A percentile compares a stretch with the other conserved stretches of the same genome.
These are phyloP conservation scores for Busseola fusca DNA, from an alignment of 2,888 invertebrate species.

Conservation along the genomic window DNA sequence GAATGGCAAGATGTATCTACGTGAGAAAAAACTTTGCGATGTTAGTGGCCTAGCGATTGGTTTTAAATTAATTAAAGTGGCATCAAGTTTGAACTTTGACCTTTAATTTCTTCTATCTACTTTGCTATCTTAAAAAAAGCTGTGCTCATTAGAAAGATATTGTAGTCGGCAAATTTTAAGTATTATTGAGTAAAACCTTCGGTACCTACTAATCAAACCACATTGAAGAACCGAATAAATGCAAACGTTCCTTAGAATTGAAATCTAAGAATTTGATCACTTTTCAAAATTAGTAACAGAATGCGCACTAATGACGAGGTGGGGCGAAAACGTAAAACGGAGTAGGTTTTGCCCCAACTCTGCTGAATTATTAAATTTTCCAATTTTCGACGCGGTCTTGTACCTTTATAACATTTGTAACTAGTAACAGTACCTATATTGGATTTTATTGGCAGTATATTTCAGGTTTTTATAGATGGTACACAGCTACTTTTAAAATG, in stretches of 20 bases:
- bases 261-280: conserved; percentile 65
- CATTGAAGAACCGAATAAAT: conserved; percentile 50
- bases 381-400: conserved; percentile 61
- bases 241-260: conserved; percentile 46
- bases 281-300: conserved; percentile 65
- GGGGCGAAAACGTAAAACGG: conserved; percentile 59
- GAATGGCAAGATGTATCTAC: conserved; percentile 46
- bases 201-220: conserved; percentile 45
- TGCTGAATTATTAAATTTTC: conserved; percentile 70
- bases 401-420: conserved; percentile 55
- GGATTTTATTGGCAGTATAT: conserved; percentile 49
- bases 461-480: conserved; percentile 26
- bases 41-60: background rate
- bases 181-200: conserved; percentile 23
- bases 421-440: conserved; percentile 48
- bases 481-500: conserved; percentile 11
- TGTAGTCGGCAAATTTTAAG: conserved; percentile 31
- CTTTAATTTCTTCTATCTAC: conserved; percentile 8
- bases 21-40: conserved; percentile 5
- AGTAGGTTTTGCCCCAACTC: conserved; percentile 55
- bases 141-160: conserved; percentile 44
- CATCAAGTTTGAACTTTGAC: conserved; percentile 22
- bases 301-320: conserved; percentile 67
- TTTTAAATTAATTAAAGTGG: conserved; percentile 24
- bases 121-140: conserved; percentile 5